phyloP scores from a whole-genome alignment of 37 sponge, comb jelly and placozoan species.

The Aplysina aerophoba region DNA sequence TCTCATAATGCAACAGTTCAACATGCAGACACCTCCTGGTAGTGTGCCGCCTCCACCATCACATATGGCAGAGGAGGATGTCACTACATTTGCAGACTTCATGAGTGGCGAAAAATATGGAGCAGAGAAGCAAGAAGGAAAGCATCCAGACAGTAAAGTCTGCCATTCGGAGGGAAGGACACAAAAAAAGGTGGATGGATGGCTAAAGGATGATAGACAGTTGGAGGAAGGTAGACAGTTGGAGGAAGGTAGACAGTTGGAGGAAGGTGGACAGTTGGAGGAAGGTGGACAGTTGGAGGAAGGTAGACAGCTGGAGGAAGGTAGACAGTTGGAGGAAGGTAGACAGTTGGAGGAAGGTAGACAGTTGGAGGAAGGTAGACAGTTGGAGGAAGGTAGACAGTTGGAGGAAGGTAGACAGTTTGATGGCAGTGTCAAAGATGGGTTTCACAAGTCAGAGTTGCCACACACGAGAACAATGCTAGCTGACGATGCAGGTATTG shows the following conservation, averaged over 20 bases:
- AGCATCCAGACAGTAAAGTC: not conserved
- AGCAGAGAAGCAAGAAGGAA: not conserved
- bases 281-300: not conserved
- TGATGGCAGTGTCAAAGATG: too few species aligned
- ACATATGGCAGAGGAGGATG: too few species aligned
- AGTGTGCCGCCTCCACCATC: too few species aligned
- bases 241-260: not conserved
- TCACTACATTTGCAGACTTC: too few species aligned
- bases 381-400: not conserved
- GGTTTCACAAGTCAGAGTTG: too few species aligned
- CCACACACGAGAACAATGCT: not conserved
- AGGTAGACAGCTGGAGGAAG: too few species aligned
- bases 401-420: too few species aligned
- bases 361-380: not conserved
- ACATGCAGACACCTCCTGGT: not conserved
- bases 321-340: not conserved
- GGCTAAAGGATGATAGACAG: not conserved
- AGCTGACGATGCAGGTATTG: slow-evolving; percentile 10
- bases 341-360: too few species aligned
- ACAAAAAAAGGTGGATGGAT: too few species aligned
- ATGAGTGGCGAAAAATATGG: not conserved
- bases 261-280: not conserved
- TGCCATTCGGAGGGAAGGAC: too few species aligned
- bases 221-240: not conserved
- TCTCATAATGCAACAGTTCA: not conserved